phyloP scores from a whole-genome alignment of 64 coral and sea anemone genomes.

The Trachythela sp. region DNA sequence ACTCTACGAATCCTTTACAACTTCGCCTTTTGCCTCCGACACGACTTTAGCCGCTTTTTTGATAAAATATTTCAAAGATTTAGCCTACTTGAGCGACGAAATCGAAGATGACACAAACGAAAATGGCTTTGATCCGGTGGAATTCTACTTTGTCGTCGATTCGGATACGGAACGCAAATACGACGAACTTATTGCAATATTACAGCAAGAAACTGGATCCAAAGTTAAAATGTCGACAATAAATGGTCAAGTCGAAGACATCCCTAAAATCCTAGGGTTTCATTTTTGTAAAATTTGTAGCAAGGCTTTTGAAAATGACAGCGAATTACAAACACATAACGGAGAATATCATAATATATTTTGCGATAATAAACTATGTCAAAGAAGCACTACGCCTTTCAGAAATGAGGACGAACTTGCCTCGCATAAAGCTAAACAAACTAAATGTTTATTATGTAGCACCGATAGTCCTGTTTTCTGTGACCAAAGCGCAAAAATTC shows the following conservation, averaged over 20 bases:
- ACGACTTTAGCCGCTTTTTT: conserved; percentile 51
- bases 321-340: conserved; percentile 60
- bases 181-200: conserved; percentile 75
- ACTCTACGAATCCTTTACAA: conserved; percentile 65
- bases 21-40: conserved; percentile 82
- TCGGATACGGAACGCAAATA: conserved; percentile 65
- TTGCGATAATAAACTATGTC: conserved; percentile 64
- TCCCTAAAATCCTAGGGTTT: background rate
- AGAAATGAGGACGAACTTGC: conserved; percentile 47
- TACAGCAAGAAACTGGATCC: conserved; percentile 37
- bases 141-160: conserved; percentile 52
- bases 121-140: background rate
- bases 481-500: background rate
- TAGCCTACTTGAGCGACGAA: background rate
- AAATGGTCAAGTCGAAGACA: conserved; percentile 52
- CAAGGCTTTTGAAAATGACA: conserved; percentile 55
- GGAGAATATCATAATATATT: conserved; percentile 58
- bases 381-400: conserved; percentile 55
- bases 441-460: conserved; percentile 49
- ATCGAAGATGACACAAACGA: background rate
- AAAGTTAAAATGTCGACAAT: conserved; percentile 51
- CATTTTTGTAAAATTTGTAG: conserved; percentile 62
- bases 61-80: conserved; percentile 31
- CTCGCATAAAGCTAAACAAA: conserved; percentile 47
- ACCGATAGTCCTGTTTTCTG: background rate